These are phyloP conservation scores for Agrypnus murinus DNA, from an alignment of 2,888 invertebrate genomes.

Conservation along the genomic window DNA sequence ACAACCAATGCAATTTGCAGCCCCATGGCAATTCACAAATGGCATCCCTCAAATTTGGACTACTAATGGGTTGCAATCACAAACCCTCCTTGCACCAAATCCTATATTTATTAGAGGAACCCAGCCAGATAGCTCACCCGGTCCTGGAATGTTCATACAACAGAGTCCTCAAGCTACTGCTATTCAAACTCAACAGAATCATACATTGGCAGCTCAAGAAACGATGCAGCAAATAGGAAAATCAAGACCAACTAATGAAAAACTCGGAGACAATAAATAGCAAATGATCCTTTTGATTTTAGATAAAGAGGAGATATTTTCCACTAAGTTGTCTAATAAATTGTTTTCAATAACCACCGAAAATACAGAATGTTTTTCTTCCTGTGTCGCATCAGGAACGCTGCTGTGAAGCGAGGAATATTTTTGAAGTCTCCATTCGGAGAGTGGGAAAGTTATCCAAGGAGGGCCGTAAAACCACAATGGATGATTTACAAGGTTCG, in stretches of 20 bases:
- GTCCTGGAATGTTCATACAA: conserved; percentile 87
- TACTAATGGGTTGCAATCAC: conserved; percentile 80
- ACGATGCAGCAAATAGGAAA: conserved; percentile 72
- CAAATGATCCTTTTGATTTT: conserved; percentile 59
- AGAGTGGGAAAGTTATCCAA: conserved; percentile 70
- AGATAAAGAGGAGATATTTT: too few relatives aligned
- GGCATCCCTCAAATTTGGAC: conserved; percentile 86
- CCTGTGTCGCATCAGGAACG: conserved; percentile 54
- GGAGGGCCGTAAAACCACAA: too few relatives aligned
- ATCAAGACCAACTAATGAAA: conserved; percentile 73
- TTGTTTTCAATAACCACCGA: too few relatives aligned
- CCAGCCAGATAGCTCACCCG: conserved; percentile 81
- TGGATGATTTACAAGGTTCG: too few relatives aligned
- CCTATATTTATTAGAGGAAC: conserved; percentile 89
- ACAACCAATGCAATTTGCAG: conserved; percentile 84
- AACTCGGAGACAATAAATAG: conserved; percentile 72
- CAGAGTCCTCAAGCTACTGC: conserved; percentile 80
- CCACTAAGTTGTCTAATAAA: too few relatives aligned
- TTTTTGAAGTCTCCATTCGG: too few relatives aligned
- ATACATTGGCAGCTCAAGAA: conserved; percentile 70
- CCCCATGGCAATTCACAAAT: conserved; percentile 85
- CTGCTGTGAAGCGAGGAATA: too few relatives aligned
- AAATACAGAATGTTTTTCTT: too few relatives aligned
- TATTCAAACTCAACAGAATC: conserved; percentile 80
- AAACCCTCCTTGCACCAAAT: conserved; percentile 82